phyloP scores from a whole-genome alignment of 2,113 vertebrate species.

The Empidonax traillii region DNA sequence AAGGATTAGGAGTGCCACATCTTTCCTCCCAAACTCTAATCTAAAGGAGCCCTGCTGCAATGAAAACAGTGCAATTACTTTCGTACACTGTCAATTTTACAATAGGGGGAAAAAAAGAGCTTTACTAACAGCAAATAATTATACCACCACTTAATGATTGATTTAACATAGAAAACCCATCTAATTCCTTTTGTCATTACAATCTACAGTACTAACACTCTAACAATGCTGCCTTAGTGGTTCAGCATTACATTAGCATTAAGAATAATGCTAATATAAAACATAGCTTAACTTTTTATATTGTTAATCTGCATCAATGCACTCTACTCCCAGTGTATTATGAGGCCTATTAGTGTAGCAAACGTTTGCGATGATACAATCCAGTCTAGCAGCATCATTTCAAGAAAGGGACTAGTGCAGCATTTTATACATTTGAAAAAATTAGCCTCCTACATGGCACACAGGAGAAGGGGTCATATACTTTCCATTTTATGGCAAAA shows the following conservation, averaged over 20 bases:
- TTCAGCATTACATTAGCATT: constrained; percentile 66
- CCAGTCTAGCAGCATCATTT: constrained; percentile 12
- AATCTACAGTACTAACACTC: constrained; percentile 72
- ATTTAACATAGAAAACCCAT: constrained; percentile 77
- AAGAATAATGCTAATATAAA: constrained; percentile 72
- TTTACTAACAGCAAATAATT: constrained; percentile 78
- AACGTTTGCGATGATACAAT: neutral
- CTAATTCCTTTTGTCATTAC: constrained; percentile 76
- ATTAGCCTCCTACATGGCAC: neutral
- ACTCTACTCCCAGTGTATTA: neutral
- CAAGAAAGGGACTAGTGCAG: neutral
- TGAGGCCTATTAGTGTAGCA: constrained; percentile 34
- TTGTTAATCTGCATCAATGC: constrained; percentile 48
- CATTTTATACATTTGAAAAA: constrained; percentile 10
- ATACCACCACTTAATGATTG: constrained; percentile 76
- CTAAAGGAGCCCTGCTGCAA: constrained; percentile 72
- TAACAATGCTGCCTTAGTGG: constrained; percentile 65
- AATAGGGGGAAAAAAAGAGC: constrained; percentile 62
- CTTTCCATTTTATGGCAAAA: constrained; percentile 14
- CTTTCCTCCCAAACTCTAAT: constrained; percentile 68
- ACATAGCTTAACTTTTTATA: constrained; percentile 65
- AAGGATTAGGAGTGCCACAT: constrained; percentile 73
- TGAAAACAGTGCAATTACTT: constrained; percentile 75
- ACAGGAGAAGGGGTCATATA: neutral
- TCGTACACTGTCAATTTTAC: constrained; percentile 74